A percentile compares a stretch with the other conserved stretches of the same genome.
Conservation (phyloP, 2,113 vertebrate genomes). For the Channa argus region DNA sequence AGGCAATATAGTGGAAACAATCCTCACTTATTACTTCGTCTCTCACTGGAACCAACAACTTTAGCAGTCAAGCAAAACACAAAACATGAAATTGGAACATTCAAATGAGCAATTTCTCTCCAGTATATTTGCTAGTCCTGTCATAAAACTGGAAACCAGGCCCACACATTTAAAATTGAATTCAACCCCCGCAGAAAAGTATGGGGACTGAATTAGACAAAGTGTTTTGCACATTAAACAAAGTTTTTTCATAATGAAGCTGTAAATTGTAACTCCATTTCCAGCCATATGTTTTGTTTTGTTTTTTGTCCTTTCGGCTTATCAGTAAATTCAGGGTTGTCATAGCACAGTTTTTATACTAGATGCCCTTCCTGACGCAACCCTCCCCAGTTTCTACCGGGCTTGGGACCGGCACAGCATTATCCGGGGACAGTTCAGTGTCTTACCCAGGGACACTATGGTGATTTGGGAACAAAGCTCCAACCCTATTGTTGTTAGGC, state of each 20-base stretch:
- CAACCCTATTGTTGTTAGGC: too few relatives aligned
- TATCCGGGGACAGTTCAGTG: too few relatives aligned
- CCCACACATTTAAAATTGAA: slow-evolving; percentile 16
- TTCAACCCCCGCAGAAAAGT: background rate
- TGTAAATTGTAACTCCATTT: slow-evolving; percentile 28
- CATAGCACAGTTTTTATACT: too few relatives aligned
- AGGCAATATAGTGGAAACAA: slow-evolving; percentile 1
- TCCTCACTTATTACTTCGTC: background rate
- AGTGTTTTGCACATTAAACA: background rate
- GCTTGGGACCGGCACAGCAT: too few relatives aligned
- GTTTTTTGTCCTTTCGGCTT: too few relatives aligned
- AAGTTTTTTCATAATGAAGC: slow-evolving; percentile 8
- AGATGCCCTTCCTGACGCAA: too few relatives aligned
- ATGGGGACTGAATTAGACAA: background rate
- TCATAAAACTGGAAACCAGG: slow-evolving; percentile 25
- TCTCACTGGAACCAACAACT: slow-evolving; percentile 3
- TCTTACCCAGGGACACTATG: too few relatives aligned
- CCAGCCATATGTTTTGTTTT: slow-evolving; percentile 1
- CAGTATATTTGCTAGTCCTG: slow-evolving; percentile 6
- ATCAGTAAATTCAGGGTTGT: too few relatives aligned
- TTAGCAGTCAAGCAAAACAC: slow-evolving; percentile 4
- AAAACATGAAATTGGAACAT: slow-evolving; percentile 25
- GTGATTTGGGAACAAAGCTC: too few relatives aligned
- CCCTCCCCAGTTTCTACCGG: too few relatives aligned
- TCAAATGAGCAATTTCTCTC: slow-evolving; percentile 16